Evolutionary conservation across 1,140 invertebrate genomes (phyloP).

Genomic region (Holcopasites calliopsidis): DNA sequence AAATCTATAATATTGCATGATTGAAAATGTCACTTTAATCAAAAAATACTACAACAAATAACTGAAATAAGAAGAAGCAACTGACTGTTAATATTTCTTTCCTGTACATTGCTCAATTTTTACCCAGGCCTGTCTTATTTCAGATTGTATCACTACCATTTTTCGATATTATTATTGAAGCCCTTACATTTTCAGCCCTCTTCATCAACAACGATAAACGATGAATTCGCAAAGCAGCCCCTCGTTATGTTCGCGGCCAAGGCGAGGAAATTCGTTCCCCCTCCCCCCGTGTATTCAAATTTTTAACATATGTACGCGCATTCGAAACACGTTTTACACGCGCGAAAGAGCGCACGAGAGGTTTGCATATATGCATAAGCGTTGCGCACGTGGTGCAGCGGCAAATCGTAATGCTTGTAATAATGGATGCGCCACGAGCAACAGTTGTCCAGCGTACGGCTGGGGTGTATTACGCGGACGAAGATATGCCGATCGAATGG

Average conservation of each 20-base stretch:
- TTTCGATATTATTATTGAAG: too few species aligned
- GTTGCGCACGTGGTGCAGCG: conserved; percentile 28
- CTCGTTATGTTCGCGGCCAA: not conserved
- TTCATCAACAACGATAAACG: not conserved
- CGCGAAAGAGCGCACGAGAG: conserved; percentile 6
- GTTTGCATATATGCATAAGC: conserved; percentile 56
- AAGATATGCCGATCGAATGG: conserved; percentile 5
- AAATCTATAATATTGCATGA: too few species aligned
- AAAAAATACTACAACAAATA: too few species aligned
- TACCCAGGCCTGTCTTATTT: too few species aligned
- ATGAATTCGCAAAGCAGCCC: not conserved
- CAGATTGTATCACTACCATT: too few species aligned
- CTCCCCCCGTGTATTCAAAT: not conserved
- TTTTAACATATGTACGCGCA: conserved; percentile 31
- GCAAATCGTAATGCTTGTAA: conserved; percentile 64
- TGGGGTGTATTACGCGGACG: conserved; percentile 27
- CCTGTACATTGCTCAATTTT: too few species aligned
- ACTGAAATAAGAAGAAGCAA: too few species aligned
- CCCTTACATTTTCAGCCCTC: not conserved
- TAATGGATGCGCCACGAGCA: conserved; percentile 66
- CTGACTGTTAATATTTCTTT: too few species aligned
- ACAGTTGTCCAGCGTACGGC: conserved; percentile 66
- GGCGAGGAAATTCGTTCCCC: too few species aligned
- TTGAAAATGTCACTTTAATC: too few species aligned
- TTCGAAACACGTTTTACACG: conserved; percentile 8